Conservation (phyloP, 2,113 vertebrate species). For the Apodemus speciosus region DNA sequence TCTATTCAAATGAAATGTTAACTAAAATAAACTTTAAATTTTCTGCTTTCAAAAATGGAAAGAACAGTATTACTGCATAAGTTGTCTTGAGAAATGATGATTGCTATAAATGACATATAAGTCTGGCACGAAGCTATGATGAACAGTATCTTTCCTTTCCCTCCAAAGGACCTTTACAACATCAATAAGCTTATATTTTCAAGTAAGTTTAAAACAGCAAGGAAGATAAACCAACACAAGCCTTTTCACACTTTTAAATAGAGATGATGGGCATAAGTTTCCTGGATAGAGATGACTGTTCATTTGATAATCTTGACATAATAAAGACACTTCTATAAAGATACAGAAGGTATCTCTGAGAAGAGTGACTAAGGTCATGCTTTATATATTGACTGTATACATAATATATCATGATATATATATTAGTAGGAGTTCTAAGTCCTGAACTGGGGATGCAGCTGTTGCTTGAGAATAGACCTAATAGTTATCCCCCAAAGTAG, state of each 20-base stretch:
- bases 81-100: neutral
- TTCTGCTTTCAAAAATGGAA: neutral
- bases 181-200: neutral
- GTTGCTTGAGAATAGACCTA: neutral
- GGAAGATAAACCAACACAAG: neutral
- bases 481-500: constrained; percentile 18
- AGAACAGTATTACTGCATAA: neutral
- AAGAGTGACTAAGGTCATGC: constrained; percentile 38
- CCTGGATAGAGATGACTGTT: constrained; percentile 8
- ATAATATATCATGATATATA: no score
- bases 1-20: neutral
- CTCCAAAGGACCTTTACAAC: neutral
- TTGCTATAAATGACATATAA: neutral
- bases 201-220: constrained; percentile 43
- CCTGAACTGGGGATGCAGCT: neutral
- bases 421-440: constrained; percentile 16
- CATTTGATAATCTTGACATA: neutral
- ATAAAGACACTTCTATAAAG: constrained; percentile 49
- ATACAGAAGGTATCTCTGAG: neutral
- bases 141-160: constrained; percentile 1
- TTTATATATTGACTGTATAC: no score
- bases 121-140: neutral
- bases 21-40: neutral
- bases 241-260: constrained; percentile 22
- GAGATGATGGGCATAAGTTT: neutral